Evolutionary conservation across 2,113 vertebrate genomes (phyloP), one percentile per base, ranked within the genome.

Genomic region (Ochotona princeps): DNA sequence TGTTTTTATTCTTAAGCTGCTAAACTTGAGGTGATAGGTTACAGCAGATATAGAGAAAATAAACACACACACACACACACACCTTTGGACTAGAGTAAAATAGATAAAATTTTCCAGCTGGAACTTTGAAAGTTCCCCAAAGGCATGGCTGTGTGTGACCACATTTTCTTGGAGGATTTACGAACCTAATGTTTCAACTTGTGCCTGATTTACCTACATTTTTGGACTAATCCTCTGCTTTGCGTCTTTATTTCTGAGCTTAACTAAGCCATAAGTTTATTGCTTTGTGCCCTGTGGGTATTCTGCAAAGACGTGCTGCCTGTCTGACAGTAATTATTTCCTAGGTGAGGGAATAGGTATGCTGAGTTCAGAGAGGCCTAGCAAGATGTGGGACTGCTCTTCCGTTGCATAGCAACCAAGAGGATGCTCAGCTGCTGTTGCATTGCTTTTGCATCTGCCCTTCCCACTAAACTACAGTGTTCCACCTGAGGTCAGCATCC

Each of bases 301-400:
- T 70, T 78, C 75, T 35, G 82, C 93, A 91, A 92, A 82, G 94
- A 73, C 76, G 21, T 89, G 79, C 83, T 94, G 92, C 87, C 84
- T 89, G 23, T 28, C 63, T 74, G 57, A 89, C 80, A 84, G 44
- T 28, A 87, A 90, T 84, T 80, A 74, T 91, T 96, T 91, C 74
- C 84, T 89, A 57, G 83, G 66, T 54, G 67, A 92, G 44, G 38
- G 89, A 89, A 88, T 79, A 90, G 70, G 78, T 82, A 47, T 79
- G 83, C 23, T 57, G 57, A 86, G 23, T 38, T 63, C 30, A 83
- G 76, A 73, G 65, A 25, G 12, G 51, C 65, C 26, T 4, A 49
- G 30, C 73, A 54, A 47, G 60, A 60, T 2, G 9, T 79, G 8
- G 32, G 63, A 30, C 8, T 12, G 49, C 25, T 60, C 74, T 69